Base-by-base conservation (phyloP, 2,797 vertebrate genomes). In the Thunnus albacares region DNA sequence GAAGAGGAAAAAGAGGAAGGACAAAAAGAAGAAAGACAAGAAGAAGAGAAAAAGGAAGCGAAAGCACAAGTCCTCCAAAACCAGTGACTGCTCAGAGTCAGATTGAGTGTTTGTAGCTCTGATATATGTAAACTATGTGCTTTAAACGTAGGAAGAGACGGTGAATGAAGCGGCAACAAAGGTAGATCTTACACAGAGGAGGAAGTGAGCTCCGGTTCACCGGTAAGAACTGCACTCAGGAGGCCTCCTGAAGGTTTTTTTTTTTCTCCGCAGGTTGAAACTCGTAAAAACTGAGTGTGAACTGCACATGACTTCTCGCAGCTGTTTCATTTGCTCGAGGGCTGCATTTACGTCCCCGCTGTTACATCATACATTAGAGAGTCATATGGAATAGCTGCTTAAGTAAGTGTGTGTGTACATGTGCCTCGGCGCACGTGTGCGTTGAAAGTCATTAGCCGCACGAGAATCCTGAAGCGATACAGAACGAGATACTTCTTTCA, bases 1-100 rank as follows among this genome's bases (percentile, higher is more conserved):
- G 80, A 98, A 96, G 91, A 97, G 95, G 79, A 97, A 95, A 81
- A 97, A 96, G 84, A 96, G 92, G 84, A 96, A 96, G 78, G 94
- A 96, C 65, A 95, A 96, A 57, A 95, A 96, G 71, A 97, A 96
- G 89, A 96, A 96, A 77, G 88, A 97, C 61, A 96, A 97, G 90
- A 96, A 96, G 79, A 97, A 96, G 90, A 96, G 92, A 35, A 97
- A 96, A 70, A 95, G 94, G 77, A 94, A 91, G 92, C 87, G 69
- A 47, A 98, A 97, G 91, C 95, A 76, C 80, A 97, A 97, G 84
- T 95, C 96, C 26, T 96, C 95, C 81, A 97, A 96, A 93, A 94
- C 93, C 7, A 96, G 94, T 4, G 94, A 95, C 79, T 90, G 89
- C 79, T 96, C 95, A 0, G 94, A 96, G 71, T 96, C 95, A 10